Evolutionary conservation across 2,888 invertebrate species (phyloP).

Genomic region (Tachystola acroxantha): DNA sequence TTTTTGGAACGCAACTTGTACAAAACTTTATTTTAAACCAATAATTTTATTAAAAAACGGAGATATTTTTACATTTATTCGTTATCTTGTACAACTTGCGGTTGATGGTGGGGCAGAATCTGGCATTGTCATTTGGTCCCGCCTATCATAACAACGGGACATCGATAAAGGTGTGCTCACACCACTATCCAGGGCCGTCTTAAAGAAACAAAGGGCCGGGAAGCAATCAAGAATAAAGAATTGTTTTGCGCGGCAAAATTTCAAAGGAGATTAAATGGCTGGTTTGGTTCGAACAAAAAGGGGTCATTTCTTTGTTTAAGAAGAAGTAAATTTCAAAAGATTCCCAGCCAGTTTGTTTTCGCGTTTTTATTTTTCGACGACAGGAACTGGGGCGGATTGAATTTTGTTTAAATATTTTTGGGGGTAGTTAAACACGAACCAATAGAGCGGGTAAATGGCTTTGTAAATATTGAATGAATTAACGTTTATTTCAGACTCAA

Average conservation of each 20-base stretch:
- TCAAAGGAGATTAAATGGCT: conserved; percentile 23
- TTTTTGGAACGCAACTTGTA: too few relatives aligned
- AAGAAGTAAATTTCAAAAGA: conserved; percentile 17
- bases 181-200: conserved; percentile 7
- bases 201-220: conserved; percentile 18
- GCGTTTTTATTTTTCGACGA: conserved; percentile 4
- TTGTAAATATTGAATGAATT: not conserved
- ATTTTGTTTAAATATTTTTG: conserved; percentile 5
- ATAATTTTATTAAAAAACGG: too few relatives aligned
- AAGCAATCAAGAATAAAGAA: conserved; percentile 26
- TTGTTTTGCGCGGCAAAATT: conserved; percentile 21
- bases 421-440: conserved; percentile 4
- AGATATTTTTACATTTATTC: too few relatives aligned
- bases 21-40: too few relatives aligned
- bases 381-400: conserved; percentile 4
- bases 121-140: too few relatives aligned
- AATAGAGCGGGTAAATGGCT: conserved; percentile 4
- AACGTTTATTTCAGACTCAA: too few relatives aligned
- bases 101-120: too few relatives aligned
- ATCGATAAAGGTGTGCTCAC: not conserved
- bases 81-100: too few relatives aligned
- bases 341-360: conserved; percentile 4
- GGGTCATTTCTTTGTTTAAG: conserved; percentile 18
- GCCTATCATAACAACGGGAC: not conserved
- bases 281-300: conserved; percentile 22